phyloP scores from a whole-genome alignment of 2,888 invertebrate genomes.

The Phorcus lineatus region DNA sequence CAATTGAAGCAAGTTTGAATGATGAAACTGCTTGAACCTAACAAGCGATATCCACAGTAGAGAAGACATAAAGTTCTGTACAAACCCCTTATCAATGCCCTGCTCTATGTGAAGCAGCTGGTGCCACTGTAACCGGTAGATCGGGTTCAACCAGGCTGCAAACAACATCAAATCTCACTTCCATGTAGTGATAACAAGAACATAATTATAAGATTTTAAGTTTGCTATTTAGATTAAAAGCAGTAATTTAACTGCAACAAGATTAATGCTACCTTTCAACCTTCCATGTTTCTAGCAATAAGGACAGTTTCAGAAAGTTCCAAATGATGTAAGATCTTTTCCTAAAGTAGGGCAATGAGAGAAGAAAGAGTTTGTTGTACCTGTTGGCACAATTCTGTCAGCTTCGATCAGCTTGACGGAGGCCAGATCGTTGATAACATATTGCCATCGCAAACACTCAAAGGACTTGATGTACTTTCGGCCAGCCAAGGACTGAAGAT shows the following conservation, averaged over 20 bases:
- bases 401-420: conserved; percentile 82
- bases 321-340: too few relatives aligned
- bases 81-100: conserved; percentile 82
- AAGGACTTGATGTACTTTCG: conserved; percentile 81
- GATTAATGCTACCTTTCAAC: too few relatives aligned
- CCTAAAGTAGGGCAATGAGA: too few relatives aligned
- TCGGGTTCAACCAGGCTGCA: conserved; percentile 80
- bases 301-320: too few relatives aligned
- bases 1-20: too few relatives aligned
- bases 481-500: conserved; percentile 81
- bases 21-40: too few relatives aligned
- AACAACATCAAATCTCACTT: background rate
- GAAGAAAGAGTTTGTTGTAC: too few relatives aligned
- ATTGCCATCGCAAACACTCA: conserved; percentile 81
- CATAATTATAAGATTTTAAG: conserved; percentile 20
- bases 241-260: too few relatives aligned
- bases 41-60: too few relatives aligned
- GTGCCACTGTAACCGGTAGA: conserved; percentile 83
- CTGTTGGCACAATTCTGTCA: conserved; percentile 83
- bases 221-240: too few relatives aligned
- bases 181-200: too few relatives aligned
- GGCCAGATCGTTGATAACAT: conserved; percentile 83
- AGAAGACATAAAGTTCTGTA: background rate
- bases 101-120: conserved; percentile 83
- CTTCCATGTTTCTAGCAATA: too few relatives aligned